Percentiles rank a stretch among this genome's conserved stretches.
These are phyloP conservation scores for Penelope pileata DNA, from an alignment of 2,113 vertebrate genomes.

Conservation along the genomic window DNA sequence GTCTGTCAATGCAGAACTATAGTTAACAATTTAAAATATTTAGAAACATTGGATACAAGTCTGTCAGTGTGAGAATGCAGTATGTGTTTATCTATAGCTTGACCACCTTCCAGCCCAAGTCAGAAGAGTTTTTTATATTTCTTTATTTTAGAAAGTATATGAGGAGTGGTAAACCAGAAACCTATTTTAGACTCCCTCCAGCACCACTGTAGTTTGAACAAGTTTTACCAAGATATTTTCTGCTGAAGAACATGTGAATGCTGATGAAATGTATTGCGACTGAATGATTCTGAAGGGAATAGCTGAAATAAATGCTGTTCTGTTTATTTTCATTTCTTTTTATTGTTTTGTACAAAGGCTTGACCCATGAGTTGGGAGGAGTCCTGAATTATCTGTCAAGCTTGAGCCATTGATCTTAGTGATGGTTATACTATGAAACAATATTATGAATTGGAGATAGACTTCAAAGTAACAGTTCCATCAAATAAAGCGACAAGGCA, in stretches of 20 bases:
- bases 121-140: not conserved
- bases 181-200: not conserved
- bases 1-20: not conserved
- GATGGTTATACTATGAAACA: not conserved
- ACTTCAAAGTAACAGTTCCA: not conserved
- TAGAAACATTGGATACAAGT: not conserved
- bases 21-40: not conserved
- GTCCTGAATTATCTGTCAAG: not conserved
- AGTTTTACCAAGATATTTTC: not conserved
- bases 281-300: not conserved
- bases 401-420: not conserved
- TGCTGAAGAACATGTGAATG: not conserved
- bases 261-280: not conserved
- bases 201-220: not conserved
- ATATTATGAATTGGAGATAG: not conserved
- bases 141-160: not conserved
- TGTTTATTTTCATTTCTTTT: not conserved
- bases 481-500: too few species aligned
- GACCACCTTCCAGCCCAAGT: not conserved
- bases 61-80: not conserved
- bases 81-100: not conserved
- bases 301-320: not conserved
- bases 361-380: not conserved
- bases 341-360: not conserved
- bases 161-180: not conserved